These are phyloP conservation scores for Numida meleagris DNA, from an alignment of 2,113 vertebrate genomes.

Conservation along the genomic window DNA sequence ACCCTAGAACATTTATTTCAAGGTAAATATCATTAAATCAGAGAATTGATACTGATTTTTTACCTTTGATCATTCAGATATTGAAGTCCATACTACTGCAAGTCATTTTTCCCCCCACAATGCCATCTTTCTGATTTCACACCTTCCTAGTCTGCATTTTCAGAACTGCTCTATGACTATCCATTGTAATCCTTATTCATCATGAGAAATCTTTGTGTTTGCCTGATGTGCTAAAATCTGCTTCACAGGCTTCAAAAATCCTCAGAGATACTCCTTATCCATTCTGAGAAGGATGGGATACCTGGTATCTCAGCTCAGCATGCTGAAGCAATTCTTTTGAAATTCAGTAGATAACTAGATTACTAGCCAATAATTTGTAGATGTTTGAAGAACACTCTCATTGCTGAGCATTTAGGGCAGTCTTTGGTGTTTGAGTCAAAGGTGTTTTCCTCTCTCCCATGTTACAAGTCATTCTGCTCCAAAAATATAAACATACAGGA, in stretches of 20 bases:
- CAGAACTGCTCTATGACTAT: background rate
- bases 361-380: background rate
- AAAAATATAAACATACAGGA: background rate
- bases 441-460: background rate
- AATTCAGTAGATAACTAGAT: background rate
- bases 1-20: background rate
- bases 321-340: background rate
- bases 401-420: rapidly evolving
- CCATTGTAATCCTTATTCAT: background rate
- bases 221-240: background rate
- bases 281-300: background rate
- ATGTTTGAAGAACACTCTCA: background rate
- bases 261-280: background rate
- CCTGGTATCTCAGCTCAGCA: background rate
- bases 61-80: background rate
- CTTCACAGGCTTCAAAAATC: background rate
- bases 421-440: background rate
- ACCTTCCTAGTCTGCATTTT: background rate
- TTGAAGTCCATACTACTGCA: background rate
- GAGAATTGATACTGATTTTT: background rate
- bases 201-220: background rate
- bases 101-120: background rate
- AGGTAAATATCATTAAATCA: background rate
- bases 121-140: rapidly evolving
- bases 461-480: background rate